Base-by-base conservation (phyloP, 2,888 invertebrate genomes). In the Sarcophaga caerulescens region DNA sequence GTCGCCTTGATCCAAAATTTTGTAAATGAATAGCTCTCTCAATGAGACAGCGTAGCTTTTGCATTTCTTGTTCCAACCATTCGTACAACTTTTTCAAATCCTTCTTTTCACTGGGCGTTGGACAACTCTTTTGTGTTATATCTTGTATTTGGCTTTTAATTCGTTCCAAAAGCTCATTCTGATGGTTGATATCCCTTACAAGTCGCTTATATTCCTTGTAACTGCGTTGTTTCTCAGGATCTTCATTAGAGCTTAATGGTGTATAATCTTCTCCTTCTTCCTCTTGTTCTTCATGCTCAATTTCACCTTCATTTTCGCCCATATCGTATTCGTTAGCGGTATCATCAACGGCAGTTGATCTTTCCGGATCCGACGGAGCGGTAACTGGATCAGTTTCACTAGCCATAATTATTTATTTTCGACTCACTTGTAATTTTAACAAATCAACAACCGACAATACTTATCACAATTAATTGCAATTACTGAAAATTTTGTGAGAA, bases 1-100 rank as follows among this genome's bases (percentile, higher is more conserved):
- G 89, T 0, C 90, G 89, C 45, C 87, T 90, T 0, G 93, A 92
- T 19, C 92, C 90, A 45, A 89, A 90, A 65, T 92, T 91, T 86
- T 93, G 93, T 85, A 93, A 88, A 62, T 89, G 77, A 12, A 92
- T 89, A 0, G 92, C 92, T 12, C 88, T 89, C 12, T 88, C 89
- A 84, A 92, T 89, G 85, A 93, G 90, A 21, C 89, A 90, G 19
- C 89, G 90, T 5, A 93, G 83, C 84, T 93, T 93, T 0, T 90
- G 87, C 75, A 91, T 91, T 87, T 93, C 93, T 66, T 90, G 90
- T 80, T 92, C 92, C 90, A 92, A 90, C 79, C 90, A 92, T n/a
- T 89, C 89, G 21, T 91, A 89, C 25, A 92, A 60, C 10, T 89
- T 89, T 47, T 90, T 90, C 23, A 93, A 90, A 59, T 93, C 91